These are phyloP conservation scores for Galeopsomyia nigrocyanea DNA, from an alignment of 2,888 invertebrate genomes.

Conservation along the genomic window DNA sequence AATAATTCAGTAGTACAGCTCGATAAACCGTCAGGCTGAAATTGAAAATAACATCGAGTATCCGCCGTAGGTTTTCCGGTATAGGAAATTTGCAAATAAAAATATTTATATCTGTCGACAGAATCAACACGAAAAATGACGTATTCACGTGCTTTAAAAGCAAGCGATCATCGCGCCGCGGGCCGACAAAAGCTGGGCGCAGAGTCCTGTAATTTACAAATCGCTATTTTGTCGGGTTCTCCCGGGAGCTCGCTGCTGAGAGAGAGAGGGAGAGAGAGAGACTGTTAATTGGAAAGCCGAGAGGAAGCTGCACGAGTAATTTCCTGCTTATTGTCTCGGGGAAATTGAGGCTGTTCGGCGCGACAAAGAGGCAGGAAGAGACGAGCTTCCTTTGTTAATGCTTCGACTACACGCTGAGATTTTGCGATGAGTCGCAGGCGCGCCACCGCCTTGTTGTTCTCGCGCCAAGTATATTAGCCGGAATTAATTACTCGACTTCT, in stretches of 20 bases:
- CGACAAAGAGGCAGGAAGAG: neutral
- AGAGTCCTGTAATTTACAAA: conserved; percentile 12
- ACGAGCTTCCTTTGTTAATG: conserved; percentile 24
- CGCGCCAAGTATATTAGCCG: neutral
- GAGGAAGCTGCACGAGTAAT: conserved; percentile 29
- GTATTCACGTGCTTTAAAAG: too few relatives aligned
- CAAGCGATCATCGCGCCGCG: too few relatives aligned
- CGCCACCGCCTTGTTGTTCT: neutral
- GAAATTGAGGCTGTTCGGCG: conserved; percentile 41
- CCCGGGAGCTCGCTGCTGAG: neutral
- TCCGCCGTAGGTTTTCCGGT: too few relatives aligned
- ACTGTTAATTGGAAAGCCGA: conserved; percentile 29
- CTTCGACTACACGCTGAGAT: neutral
- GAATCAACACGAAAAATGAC: too few relatives aligned
- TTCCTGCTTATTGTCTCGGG: conserved; percentile 42
- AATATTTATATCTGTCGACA: too few relatives aligned
- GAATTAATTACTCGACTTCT: neutral
- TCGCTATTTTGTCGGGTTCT: conserved; percentile 2
- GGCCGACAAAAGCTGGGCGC: neutral
- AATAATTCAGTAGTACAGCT: too few relatives aligned
- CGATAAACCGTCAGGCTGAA: too few relatives aligned
- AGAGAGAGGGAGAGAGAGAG: too few relatives aligned
- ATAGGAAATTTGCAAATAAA: too few relatives aligned
- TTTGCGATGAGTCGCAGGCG: neutral
- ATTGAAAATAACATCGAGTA: too few relatives aligned